Conservation (phyloP, 2,113 vertebrate species). For the Callocephalon fimbriatum region DNA sequence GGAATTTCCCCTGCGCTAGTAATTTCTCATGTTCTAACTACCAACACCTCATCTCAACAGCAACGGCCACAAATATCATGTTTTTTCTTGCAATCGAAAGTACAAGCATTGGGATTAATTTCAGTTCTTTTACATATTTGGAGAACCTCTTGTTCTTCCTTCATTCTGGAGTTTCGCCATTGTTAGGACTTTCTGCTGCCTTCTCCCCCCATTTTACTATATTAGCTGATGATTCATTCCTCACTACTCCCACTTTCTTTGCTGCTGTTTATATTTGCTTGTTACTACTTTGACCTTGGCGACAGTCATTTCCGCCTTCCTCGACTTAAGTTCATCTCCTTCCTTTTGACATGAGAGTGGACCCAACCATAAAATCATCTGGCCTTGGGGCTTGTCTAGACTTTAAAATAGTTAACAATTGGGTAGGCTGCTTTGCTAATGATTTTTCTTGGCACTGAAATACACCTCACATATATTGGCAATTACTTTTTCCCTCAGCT, state of each 20-base stretch:
- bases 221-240: background rate
- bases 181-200: background rate
- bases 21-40: background rate
- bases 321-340: background rate
- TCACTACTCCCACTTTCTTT: background rate
- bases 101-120: background rate
- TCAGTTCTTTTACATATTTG: background rate
- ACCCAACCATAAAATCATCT: background rate
- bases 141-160: background rate
- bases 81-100: background rate
- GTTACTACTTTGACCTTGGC: background rate
- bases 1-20: background rate
- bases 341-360: background rate
- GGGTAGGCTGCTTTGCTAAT: background rate
- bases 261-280: background rate
- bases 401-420: background rate
- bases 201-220: background rate
- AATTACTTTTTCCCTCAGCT: background rate
- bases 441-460: background rate
- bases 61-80: background rate
- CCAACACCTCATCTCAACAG: background rate
- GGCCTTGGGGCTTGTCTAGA: background rate
- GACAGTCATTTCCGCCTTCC: background rate
- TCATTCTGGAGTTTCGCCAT: background rate
- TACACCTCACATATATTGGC: background rate